A percentile compares a stretch with the other conserved stretches of the same genome.
phyloP scores from a whole-genome alignment of 2,888 invertebrate genomes.

The Rapana venosa region DNA sequence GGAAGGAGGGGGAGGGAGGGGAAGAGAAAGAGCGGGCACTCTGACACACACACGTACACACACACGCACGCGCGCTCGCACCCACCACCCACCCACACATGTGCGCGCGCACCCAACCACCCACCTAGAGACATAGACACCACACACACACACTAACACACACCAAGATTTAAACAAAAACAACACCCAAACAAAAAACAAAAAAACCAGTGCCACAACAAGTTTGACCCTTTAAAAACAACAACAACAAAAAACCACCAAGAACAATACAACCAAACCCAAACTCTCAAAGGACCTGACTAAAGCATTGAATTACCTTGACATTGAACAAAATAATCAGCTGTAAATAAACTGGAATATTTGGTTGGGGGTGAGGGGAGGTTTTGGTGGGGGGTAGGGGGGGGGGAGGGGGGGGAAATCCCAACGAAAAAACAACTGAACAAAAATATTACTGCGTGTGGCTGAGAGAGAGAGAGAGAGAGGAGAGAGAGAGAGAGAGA shows the following conservation, averaged over 20 bases:
- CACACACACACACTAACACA: background rate
- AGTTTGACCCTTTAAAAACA: no score
- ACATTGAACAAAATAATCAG: background rate
- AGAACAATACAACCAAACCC: no score
- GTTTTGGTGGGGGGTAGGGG: background rate
- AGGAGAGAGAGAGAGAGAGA: background rate
- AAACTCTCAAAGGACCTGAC: no score
- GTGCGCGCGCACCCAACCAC: background rate
- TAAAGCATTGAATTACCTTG: background rate
- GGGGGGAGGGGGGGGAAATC: no score
- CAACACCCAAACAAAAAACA: no score
- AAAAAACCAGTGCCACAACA: no score
- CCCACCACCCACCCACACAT: background rate
- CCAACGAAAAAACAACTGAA: no score
- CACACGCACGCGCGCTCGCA: background rate
- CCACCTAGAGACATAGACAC: background rate
- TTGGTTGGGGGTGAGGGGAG: background rate
- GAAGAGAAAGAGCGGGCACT: background rate
- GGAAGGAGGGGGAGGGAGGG: background rate
- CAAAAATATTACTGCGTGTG: no score
- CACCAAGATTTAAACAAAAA: background rate
- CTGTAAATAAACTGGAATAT: no score
- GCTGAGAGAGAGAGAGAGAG: background rate
- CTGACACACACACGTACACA: background rate
- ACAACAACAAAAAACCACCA: no score